Evolutionary conservation across 2,113 vertebrate genomes (phyloP), one percentile per base, ranked within the genome.

Genomic region (Pluvialis apricaria): DNA sequence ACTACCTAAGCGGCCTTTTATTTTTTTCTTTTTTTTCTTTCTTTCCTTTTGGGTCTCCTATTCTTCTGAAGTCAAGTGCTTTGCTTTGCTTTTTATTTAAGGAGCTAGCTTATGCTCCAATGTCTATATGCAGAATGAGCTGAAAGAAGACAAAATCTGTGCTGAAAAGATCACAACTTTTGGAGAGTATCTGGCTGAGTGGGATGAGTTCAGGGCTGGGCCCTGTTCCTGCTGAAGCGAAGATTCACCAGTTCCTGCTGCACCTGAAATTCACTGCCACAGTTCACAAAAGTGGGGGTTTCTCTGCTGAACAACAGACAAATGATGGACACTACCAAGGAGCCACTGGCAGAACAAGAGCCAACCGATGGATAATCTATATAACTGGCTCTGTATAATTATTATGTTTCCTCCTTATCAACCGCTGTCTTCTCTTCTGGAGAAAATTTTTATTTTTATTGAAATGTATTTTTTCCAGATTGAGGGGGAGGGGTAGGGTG

Each of bases 1-100:
- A 95, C 65, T 94, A 97, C 94, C 93, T 94, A 82, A 82, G 94
- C 5, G 0, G 38, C 49, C 44, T 55, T 36, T 77, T 69, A n/a
- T 72, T 68, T 77, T 15, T 16, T 81, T 54, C 84, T 94, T 66
- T 90, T 76, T 49, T 72, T 69, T 80, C 52, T 92, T 78, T 72
- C 75, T 65, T 86, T 44, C 32, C 26, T 92, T 89, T 91, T 82
- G 78, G 78, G 66, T 92, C 51, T 87, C 71, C 91, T 97, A 73
- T 97, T 97, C 97, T 97, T 96, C 97, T 95, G 88, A 97, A 97
- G 92, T 97, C 92, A 98, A 97, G 75, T 65, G 86, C 76, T 96
- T 95, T 91, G 84, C 96, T 95, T 82, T 97, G 85, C 68, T 93
- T 96, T 95, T 91, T 68, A 96, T 97, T 98, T 98, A 97, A 98